Conservation (phyloP, 2,888 invertebrate species). For the Drosophila gaucha region DNA sequence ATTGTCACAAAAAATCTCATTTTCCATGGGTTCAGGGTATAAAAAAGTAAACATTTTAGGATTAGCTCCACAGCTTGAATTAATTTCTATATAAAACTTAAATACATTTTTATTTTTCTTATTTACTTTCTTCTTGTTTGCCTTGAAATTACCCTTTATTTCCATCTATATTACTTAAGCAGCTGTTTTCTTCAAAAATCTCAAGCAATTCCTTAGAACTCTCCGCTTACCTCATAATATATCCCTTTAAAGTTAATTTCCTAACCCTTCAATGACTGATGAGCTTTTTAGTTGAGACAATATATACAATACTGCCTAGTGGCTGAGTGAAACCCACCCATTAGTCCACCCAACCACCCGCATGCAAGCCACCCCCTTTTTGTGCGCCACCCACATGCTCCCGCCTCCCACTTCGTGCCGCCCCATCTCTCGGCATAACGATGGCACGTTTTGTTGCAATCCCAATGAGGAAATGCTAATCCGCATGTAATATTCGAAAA, state of each 20-base stretch:
- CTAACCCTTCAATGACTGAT: constrained; percentile 27
- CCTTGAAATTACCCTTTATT: no score
- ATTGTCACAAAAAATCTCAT: no score
- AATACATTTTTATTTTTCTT: no score
- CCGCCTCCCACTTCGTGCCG: neutral
- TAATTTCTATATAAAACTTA: no score
- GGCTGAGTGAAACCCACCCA: constrained; percentile 29
- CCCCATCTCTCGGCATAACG: constrained; percentile 27
- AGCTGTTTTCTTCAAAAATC: no score
- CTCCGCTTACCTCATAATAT: neutral
- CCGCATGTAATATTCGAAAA: constrained; percentile 82
- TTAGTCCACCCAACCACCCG: constrained; percentile 32
- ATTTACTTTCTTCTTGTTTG: no score
- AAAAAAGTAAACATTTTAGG: no score
- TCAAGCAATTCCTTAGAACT: neutral
- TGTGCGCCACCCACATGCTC: constrained; percentile 32
- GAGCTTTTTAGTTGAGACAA: constrained; percentile 12
- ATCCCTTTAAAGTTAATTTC: constrained; percentile 1
- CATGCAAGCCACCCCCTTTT: constrained; percentile 59
- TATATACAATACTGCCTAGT: constrained; percentile 15
- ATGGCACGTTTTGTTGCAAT: constrained; percentile 77
- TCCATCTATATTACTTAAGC: no score
- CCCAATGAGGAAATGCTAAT: constrained; percentile 79
- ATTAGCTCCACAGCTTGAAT: no score
- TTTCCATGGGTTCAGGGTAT: no score